These are phyloP conservation scores for Xiphias gladius DNA, from an alignment of 2,113 vertebrate genomes.

Conservation along the genomic window DNA sequence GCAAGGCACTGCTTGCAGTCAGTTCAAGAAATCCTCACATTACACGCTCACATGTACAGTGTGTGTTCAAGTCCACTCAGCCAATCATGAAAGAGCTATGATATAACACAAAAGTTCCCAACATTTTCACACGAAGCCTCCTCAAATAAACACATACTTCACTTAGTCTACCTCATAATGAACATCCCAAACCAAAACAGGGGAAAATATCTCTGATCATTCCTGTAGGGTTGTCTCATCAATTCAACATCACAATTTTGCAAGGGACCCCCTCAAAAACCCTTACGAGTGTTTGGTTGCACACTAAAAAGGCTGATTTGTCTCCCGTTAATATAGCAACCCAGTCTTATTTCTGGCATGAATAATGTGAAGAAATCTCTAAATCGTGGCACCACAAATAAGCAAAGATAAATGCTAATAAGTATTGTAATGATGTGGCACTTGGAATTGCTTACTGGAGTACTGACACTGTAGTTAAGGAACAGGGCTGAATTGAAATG, in stretches of 20 bases:
- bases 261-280: background rate
- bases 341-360: background rate
- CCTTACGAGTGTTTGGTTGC: background rate
- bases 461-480: background rate
- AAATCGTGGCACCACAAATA: background rate
- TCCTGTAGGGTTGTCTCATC: background rate
- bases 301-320: background rate
- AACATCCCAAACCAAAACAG: background rate
- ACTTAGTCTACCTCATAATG: background rate
- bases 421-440: constrained; percentile 1
- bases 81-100: constrained; percentile 62
- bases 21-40: constrained; percentile 44
- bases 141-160: background rate
- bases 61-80: constrained; percentile 53
- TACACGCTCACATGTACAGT: constrained; percentile 59
- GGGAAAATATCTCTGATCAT: background rate
- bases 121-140: constrained; percentile 22
- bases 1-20: constrained; percentile 23
- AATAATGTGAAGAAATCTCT: background rate
- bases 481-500: background rate
- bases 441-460: background rate
- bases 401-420: background rate
- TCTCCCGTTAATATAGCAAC: background rate
- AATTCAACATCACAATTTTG: constrained; percentile 1
- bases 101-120: constrained; percentile 67